Evolutionary conservation across 2,113 vertebrate species (phyloP), one percentile per base, ranked within the genome.

Genomic region (Chroicocephalus ridibundus): DNA sequence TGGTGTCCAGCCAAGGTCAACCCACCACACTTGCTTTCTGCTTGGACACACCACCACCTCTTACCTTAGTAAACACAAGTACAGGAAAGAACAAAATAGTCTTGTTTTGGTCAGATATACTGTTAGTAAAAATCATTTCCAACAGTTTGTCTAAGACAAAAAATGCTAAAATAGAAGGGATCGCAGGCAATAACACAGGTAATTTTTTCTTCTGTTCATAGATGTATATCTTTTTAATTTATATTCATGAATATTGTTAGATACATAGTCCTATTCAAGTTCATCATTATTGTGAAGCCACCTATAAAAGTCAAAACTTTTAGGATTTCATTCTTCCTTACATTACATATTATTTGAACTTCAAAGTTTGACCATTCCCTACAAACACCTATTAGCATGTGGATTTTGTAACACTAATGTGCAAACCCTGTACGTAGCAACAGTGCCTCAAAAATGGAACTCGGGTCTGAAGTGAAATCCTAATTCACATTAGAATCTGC

Each of bases 341-440:
- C 13, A 36, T 31, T 27, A 52, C 3, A 8, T 15, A 52, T 6
- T 25, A 8, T 66, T 75, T 84, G 25, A 40, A 57, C 40, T 68
- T 17, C 4, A 0, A 87, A 18, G 2, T n/a, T 66, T 3, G 8
- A 44, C 32, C 17, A 22, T 27, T 82, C 20, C n/a, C 14, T 52
- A 55, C 11, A 74, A 78, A 60, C 26, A 68, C 4, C 4, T n/a
- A 42, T 36, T 49, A 68, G 32, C 26, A 51, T 8, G 6, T 36
- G 27, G 18, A 29, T 61, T 66, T 76, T 51, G 3, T 9, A 64
- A 66, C 0, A 0, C 8, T 24, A n/a, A 3, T 6, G 2, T 34
- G 51, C 46, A 88, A 89, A 55, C 11, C 15, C 19, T 21, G 0
- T 11, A n/a, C 3, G 21, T 9, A 80, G 44, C 40, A 91, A 64